A percentile compares a stretch with the other conserved stretches of the same genome.
These are phyloP conservation scores for Oreortyx pictus DNA, from an alignment of 2,797 vertebrate species.

Conservation along the genomic window DNA sequence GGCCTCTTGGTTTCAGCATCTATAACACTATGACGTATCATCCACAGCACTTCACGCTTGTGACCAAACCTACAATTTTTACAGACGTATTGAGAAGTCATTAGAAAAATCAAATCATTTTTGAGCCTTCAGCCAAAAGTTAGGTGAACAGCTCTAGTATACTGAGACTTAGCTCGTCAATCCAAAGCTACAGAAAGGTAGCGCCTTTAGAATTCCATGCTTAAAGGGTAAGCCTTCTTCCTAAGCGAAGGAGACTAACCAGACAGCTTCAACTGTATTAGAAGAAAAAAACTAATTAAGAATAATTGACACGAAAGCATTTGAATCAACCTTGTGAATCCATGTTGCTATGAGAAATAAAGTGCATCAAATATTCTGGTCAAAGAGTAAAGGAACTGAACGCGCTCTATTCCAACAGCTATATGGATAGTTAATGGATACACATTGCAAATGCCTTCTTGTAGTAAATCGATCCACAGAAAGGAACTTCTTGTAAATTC, in stretches of 20 bases:
- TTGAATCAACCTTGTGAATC: neutral
- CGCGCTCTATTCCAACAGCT: neutral
- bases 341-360: neutral
- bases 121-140: neutral
- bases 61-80: constrained; percentile 11
- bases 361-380: neutral
- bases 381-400: neutral
- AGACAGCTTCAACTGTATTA: neutral
- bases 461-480: neutral
- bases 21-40: neutral
- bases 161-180: neutral
- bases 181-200: neutral
- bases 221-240: neutral
- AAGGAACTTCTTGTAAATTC: neutral
- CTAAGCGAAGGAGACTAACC: neutral
- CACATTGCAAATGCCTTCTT: neutral
- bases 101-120: constrained; percentile 19
- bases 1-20: neutral
- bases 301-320: neutral
- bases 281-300: neutral
- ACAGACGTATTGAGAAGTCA: neutral
- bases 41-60: neutral
- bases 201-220: neutral
- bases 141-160: neutral
- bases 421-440: neutral